These are phyloP conservation scores for Euura saliciscinereae DNA, from an alignment of 1,140 invertebrate species.

Conservation along the genomic window DNA sequence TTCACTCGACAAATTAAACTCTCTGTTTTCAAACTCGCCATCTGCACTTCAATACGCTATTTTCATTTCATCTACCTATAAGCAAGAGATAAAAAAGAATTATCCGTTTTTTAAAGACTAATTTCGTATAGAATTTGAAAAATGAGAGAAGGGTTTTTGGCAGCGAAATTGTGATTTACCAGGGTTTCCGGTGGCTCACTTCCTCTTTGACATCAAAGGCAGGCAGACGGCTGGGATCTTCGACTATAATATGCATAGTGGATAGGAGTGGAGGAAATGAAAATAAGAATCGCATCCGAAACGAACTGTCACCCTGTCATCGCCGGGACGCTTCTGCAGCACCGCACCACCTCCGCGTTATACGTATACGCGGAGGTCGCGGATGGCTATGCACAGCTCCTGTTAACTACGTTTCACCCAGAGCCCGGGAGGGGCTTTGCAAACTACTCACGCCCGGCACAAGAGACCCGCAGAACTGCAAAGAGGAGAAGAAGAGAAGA, in stretches of 20 bases:
- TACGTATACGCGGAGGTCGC: conserved; percentile 28
- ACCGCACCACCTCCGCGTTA: no score
- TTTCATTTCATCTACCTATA: neutral
- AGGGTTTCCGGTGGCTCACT: no score
- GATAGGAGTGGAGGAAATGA: no score
- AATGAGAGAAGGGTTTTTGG: no score
- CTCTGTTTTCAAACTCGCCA: no score
- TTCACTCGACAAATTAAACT: no score
- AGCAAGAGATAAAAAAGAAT: neutral
- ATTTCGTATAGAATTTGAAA: conserved; percentile 13
- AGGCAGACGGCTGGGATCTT: no score
- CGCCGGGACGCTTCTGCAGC: conserved; percentile 43
- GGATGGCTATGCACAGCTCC: conserved; percentile 36
- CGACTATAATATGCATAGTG: no score
- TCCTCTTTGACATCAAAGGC: no score
- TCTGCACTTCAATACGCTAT: no score
- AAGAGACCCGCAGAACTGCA: conserved; percentile 15
- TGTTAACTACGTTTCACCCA: conserved; percentile 46
- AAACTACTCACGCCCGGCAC: conserved; percentile 49
- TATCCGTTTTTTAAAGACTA: neutral
- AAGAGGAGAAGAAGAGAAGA: conserved; percentile 15
- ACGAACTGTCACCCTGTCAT: conserved; percentile 48
- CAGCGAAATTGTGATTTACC: no score
- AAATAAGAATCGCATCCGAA: conserved; percentile 32
- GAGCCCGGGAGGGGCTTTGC: conserved; percentile 44